phyloP scores from a whole-genome alignment of 2,888 invertebrate genomes.

The Heliconius charithonia region DNA sequence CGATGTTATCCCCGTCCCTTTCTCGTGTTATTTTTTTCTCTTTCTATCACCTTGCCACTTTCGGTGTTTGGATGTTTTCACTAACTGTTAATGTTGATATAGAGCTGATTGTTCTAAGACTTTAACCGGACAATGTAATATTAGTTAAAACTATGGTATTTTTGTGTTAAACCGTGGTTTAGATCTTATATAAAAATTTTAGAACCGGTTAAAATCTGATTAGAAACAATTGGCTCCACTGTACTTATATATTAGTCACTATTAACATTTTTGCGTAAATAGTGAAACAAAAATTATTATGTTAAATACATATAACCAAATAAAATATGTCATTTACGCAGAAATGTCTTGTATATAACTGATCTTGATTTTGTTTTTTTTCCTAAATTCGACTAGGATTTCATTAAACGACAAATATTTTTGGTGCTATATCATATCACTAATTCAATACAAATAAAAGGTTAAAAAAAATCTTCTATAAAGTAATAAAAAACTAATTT shows the following conservation, averaged over 20 bases:
- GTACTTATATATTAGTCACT: conserved; percentile 43
- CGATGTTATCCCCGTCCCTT: conserved; percentile 75
- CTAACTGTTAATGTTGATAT: conserved; percentile 84
- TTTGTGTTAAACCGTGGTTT: background rate
- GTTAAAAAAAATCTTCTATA: background rate
- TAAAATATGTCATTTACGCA: conserved; percentile 24
- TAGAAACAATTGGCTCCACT: conserved; percentile 27
- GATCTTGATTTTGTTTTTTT: conserved; percentile 38
- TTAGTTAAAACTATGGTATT: background rate
- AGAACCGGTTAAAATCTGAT: conserved; percentile 11
- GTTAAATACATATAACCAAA: background rate
- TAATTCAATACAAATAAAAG: background rate
- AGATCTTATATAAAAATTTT: background rate
- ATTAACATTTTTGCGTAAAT: conserved; percentile 34
- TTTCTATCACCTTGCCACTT: conserved; percentile 79
- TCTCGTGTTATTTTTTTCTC: conserved; percentile 77
- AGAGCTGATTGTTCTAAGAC: conserved; percentile 44
- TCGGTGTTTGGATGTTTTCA: conserved; percentile 83
- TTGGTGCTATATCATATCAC: background rate
- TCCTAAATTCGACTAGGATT: conserved; percentile 48
- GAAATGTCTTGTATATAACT: conserved; percentile 39
- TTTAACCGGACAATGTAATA: conserved; percentile 16
- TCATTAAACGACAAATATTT: background rate
- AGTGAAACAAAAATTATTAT: background rate
- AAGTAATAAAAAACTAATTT: background rate